Percentiles rank a stretch among this genome's conserved stretches.
Conservation (phyloP, 92 coral and sea anemone genomes). For the Zoanthus sociatus region DNA sequence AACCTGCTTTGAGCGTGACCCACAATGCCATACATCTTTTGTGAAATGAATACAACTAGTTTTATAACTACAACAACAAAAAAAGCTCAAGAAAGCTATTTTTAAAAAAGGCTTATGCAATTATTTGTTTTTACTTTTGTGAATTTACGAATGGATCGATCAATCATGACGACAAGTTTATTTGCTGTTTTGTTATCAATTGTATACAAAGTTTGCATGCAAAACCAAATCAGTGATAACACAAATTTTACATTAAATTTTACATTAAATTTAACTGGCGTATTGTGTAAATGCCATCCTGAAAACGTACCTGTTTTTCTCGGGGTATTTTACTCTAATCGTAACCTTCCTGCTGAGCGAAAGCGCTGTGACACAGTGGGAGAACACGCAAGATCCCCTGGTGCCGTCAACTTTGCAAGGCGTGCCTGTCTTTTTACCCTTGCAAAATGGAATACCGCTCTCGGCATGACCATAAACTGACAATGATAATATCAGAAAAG, state of each 20-base stretch:
- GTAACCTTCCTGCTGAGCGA: not conserved
- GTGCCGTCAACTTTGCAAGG: not conserved
- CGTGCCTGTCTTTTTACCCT: slow-evolving; percentile 11
- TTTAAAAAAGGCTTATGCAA: not conserved
- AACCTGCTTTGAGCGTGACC: not conserved
- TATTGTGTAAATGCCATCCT: not conserved
- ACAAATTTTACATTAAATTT: not conserved
- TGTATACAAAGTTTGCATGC: not conserved
- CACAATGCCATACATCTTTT: not conserved
- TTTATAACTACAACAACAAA: not conserved
- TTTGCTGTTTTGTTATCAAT: not conserved
- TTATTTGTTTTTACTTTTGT: slow-evolving; percentile 17
- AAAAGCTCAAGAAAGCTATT: not conserved
- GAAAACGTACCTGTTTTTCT: slow-evolving; percentile 22
- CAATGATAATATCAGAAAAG: not conserved
- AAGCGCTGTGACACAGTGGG: slow-evolving; percentile 7
- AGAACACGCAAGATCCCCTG: slow-evolving; percentile 15
- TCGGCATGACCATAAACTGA: not conserved
- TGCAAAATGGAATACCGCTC: not conserved
- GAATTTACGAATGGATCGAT: not conserved
- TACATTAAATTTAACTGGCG: not conserved
- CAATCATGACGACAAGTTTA: slow-evolving; percentile 9
- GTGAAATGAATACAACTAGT: too few species aligned
- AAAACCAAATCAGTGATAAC: not conserved
- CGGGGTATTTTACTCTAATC: slow-evolving; percentile 40